Conservation (phyloP, 2,113 vertebrate genomes). For the Silurus glanis region DNA sequence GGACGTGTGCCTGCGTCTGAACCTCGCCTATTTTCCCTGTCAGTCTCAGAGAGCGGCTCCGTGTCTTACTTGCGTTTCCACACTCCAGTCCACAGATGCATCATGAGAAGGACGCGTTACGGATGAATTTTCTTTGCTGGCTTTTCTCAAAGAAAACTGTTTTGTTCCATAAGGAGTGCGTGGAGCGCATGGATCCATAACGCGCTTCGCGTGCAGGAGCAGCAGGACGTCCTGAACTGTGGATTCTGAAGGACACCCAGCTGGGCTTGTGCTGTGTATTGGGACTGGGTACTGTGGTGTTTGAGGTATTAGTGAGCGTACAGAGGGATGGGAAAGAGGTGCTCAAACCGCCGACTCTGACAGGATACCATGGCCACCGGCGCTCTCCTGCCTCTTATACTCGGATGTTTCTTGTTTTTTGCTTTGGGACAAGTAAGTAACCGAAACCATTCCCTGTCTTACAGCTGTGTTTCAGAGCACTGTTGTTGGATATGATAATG, state of each 20-base stretch:
- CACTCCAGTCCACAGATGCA: background rate
- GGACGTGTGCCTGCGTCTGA: background rate
- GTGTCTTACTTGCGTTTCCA: background rate
- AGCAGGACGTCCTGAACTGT: background rate
- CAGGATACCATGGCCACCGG: constrained; percentile 47
- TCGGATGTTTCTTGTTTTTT: constrained; percentile 22
- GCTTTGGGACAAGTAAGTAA: constrained; percentile 52
- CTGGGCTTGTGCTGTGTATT: background rate
- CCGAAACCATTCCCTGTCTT: background rate
- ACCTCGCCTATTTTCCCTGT: constrained; percentile 17
- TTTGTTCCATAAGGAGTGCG: constrained; percentile 38
- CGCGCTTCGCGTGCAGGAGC: background rate
- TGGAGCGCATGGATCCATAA: constrained; percentile 47
- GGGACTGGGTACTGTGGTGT: constrained; percentile 1
- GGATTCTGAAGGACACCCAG: background rate
- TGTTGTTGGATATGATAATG: background rate
- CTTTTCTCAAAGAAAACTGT: background rate
- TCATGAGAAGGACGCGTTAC: background rate
- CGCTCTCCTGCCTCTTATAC: constrained; percentile 15
- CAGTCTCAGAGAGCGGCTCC: background rate
- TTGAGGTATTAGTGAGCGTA: background rate
- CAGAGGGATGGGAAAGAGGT: constrained; percentile 37
- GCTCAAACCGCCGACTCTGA: constrained; percentile 38
- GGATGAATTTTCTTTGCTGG: background rate
- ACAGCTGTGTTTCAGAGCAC: background rate